A percentile compares a stretch with the other conserved stretches of the same genome.
phyloP scores from a whole-genome alignment of 2,113 vertebrate genomes.

The Rhombomys opimus region DNA sequence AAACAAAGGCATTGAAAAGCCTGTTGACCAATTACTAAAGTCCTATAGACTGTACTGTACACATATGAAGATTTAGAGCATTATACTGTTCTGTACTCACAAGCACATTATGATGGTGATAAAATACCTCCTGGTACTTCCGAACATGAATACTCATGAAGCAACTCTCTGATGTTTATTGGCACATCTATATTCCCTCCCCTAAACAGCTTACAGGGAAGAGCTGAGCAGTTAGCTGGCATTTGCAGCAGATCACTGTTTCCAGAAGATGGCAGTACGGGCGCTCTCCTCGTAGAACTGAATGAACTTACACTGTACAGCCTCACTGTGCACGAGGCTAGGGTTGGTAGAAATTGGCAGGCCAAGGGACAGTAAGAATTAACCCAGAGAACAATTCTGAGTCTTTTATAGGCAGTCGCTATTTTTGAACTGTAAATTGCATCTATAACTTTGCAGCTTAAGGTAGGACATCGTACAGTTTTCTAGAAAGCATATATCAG shows the following conservation, averaged over 20 bases:
- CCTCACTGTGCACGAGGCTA: constrained; percentile 90
- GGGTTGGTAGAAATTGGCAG: constrained; percentile 87
- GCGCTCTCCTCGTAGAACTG: constrained; percentile 80
- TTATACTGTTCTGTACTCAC: constrained; percentile 73
- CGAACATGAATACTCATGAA: constrained; percentile 83
- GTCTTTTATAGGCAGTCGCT: constrained; percentile 84
- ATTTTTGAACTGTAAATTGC: constrained; percentile 87
- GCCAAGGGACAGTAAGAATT: constrained; percentile 75
- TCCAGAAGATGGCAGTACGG: constrained; percentile 78
- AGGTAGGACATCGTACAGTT: constrained; percentile 79
- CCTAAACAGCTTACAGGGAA: constrained; percentile 85
- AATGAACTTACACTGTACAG: constrained; percentile 83
- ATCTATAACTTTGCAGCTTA: constrained; percentile 55
- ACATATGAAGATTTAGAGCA: constrained; percentile 67
- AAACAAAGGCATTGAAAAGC: constrained; percentile 68
- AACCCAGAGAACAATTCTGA: constrained; percentile 79
- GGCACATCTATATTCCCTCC: constrained; percentile 84
- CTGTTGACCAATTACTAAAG: constrained; percentile 65
- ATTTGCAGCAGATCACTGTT: constrained; percentile 85
- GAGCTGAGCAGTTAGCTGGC: constrained; percentile 80
- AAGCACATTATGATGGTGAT: constrained; percentile 80
- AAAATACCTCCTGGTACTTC: constrained; percentile 84
- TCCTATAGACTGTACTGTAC: constrained; percentile 68
- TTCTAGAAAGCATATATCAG: constrained; percentile 82
- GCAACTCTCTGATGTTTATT: constrained; percentile 85